These are phyloP conservation scores for Tenebrio molitor DNA, from an alignment of 1,140 invertebrate genomes.

Conservation along the genomic window DNA sequence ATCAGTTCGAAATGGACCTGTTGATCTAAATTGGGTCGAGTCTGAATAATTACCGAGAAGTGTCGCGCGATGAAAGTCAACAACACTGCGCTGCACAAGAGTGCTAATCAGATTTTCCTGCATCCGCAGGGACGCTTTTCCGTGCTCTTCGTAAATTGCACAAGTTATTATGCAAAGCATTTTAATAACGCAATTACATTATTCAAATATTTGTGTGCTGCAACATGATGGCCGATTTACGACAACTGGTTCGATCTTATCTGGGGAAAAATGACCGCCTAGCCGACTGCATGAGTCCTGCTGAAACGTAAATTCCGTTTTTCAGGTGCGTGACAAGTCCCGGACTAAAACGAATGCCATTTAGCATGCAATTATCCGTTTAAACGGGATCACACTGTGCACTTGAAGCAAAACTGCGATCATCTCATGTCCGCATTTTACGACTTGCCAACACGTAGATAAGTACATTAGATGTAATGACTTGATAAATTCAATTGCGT, in stretches of 20 bases:
- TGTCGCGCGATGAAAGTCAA: conserved; percentile 22
- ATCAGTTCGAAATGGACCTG: conserved; percentile 30
- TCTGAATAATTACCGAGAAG: conserved; percentile 17
- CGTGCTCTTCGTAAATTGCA: conserved; percentile 8
- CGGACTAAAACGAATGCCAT: conserved; percentile 4
- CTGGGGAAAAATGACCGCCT: no score
- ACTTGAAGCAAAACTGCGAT: conserved; percentile 15
- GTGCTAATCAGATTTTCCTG: conserved; percentile 7
- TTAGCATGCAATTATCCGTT: conserved; percentile 36
- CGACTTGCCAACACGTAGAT: conserved; percentile 15
- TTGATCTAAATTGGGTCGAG: conserved; percentile 21
- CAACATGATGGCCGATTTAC: neutral
- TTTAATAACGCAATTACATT: conserved; percentile 32
- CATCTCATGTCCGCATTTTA: conserved; percentile 23
- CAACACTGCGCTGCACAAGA: conserved; percentile 8
- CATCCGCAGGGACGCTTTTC: no score
- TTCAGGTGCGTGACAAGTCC: neutral
- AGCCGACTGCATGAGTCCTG: no score
- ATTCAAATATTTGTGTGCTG: conserved; percentile 4
- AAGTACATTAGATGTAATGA: conserved; percentile 35
- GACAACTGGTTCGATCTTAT: no score
- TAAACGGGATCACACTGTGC: conserved; percentile 22
- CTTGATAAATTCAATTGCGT: conserved; percentile 36
- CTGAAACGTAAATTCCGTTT: no score
- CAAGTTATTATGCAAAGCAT: conserved; percentile 17